phyloP scores from a whole-genome alignment of 2,797 vertebrate species.

The Nothura maculosa region DNA sequence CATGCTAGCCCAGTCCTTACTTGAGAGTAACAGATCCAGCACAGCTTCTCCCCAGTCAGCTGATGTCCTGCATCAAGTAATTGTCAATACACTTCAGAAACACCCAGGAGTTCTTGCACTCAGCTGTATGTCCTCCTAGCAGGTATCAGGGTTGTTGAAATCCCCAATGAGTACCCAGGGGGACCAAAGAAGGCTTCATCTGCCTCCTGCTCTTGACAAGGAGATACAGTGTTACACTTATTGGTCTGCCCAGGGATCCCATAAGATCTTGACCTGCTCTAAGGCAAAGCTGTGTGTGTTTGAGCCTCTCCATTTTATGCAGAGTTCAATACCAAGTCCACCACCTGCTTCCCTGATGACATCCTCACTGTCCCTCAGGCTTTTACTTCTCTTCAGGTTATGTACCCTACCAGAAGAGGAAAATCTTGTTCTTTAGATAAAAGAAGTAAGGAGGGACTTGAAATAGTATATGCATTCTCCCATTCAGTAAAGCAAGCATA shows the following conservation, averaged over 20 bases:
- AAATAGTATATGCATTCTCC: not conserved
- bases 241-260: not conserved
- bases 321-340: not conserved
- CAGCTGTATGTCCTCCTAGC: not conserved
- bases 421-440: not conserved
- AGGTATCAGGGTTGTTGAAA: not conserved
- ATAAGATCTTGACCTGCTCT: not conserved
- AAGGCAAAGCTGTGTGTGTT: not conserved
- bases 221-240: not conserved
- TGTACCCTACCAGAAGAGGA: not conserved
- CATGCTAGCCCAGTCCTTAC: not conserved
- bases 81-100: not conserved
- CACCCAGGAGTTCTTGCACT: not conserved
- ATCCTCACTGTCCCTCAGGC: not conserved
- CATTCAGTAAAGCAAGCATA: not conserved
- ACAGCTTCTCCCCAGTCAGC: not conserved
- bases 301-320: not conserved
- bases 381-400: not conserved
- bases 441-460: not conserved
- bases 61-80: not conserved
- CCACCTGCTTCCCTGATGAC: not conserved
- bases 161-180: rapidly evolving
- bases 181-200: not conserved
- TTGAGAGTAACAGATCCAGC: not conserved
- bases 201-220: not conserved